Conservation (phyloP, 2,113 vertebrate genomes). For the Rhadina sibilatrix region DNA sequence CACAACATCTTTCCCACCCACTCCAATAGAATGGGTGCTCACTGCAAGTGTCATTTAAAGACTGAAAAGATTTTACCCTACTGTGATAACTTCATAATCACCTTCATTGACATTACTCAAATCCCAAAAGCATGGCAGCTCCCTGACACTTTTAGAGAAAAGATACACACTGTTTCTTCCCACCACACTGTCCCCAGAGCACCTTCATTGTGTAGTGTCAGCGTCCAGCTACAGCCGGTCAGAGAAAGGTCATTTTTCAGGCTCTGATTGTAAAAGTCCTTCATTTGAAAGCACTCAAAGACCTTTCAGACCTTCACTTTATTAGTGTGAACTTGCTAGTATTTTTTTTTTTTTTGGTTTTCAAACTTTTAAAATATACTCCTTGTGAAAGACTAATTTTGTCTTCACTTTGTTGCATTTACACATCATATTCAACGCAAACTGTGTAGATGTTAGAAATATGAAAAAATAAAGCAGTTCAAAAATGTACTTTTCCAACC, state of each 20-base stretch:
- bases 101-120: background rate
- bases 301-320: background rate
- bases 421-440: background rate
- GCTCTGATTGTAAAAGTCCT: background rate
- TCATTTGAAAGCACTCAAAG: background rate
- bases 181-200: background rate
- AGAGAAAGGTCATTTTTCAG: background rate
- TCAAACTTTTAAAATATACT: background rate
- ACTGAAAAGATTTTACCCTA: background rate
- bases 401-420: background rate
- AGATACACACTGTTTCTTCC: background rate
- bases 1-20: fast-evolving
- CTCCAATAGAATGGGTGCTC: background rate
- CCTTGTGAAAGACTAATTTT: background rate
- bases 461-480: fast-evolving
- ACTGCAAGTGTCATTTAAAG: background rate
- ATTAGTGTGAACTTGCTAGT: background rate
- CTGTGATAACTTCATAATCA: background rate
- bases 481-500: background rate
- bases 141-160: background rate
- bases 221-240: background rate
- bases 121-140: background rate
- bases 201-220: background rate
- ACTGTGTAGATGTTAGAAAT: background rate
- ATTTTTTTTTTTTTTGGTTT: background rate